These are phyloP conservation scores for Chaetura pelagica DNA, from an alignment of 2,113 vertebrate genomes.

Conservation along the genomic window DNA sequence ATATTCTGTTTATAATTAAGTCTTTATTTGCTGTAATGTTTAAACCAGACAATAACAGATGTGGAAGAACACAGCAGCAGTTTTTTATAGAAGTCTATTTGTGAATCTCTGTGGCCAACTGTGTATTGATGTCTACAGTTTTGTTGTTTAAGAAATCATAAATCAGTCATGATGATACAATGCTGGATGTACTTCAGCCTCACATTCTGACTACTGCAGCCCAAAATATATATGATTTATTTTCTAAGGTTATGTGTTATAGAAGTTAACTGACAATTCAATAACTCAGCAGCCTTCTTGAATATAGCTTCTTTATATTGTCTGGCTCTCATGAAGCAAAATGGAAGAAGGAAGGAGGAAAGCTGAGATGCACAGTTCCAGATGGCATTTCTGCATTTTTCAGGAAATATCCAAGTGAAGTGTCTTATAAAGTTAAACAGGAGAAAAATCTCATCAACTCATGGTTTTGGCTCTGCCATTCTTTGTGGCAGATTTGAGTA, in stretches of 20 bases:
- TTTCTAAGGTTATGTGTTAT: background rate
- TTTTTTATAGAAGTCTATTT: background rate
- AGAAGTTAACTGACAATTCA: constrained; percentile 22
- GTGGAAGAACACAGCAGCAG: background rate
- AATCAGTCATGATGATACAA: background rate
- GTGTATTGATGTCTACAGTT: background rate
- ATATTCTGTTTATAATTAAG: constrained; percentile 16
- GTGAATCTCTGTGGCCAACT: background rate
- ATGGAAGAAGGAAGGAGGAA: background rate
- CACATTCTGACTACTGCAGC: background rate
- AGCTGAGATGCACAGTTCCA: background rate
- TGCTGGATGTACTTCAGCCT: background rate
- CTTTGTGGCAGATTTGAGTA: background rate
- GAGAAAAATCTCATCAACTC: background rate
- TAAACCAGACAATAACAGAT: background rate
- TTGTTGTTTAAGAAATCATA: constrained; percentile 18
- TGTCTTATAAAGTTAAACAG: background rate
- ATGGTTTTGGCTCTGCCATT: background rate
- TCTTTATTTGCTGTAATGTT: background rate
- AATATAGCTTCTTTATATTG: background rate
- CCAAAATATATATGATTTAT: constrained; percentile 22
- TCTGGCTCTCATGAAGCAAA: background rate
- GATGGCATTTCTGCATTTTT: background rate
- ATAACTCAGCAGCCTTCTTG: constrained; percentile 11
- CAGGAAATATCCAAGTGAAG: background rate